These are phyloP conservation scores for Fragum fragum DNA, from an alignment of 2,888 invertebrate genomes.

Conservation along the genomic window DNA sequence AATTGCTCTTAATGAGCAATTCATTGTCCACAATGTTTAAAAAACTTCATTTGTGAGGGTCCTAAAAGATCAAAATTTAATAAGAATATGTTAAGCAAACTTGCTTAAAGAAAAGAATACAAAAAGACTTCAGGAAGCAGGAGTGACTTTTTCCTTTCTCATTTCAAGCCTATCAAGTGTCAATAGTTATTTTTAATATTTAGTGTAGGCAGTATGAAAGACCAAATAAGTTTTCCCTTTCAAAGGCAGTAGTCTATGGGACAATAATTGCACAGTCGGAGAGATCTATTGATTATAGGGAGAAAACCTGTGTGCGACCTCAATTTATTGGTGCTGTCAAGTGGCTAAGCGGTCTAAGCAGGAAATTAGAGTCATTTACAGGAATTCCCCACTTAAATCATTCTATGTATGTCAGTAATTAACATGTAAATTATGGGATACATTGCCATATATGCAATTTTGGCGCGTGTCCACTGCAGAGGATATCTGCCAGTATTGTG, in stretches of 20 bases:
- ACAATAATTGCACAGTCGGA: conserved; percentile 21
- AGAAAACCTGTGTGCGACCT: conserved; percentile 34
- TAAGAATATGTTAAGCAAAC: too few species aligned
- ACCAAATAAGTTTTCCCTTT: background rate
- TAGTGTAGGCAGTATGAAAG: background rate
- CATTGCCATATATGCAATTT: conserved; percentile 22
- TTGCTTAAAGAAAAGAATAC: too few species aligned
- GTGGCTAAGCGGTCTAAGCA: conserved; percentile 38
- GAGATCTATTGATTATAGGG: conserved; percentile 34
- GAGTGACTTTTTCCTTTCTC: too few species aligned
- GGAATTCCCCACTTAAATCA: conserved; percentile 26
- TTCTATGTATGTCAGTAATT: conserved; percentile 34
- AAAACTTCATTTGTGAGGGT: too few species aligned
- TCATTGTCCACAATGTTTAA: too few species aligned
- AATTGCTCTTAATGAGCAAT: too few species aligned
- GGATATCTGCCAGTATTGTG: background rate
- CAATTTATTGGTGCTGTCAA: conserved; percentile 45
- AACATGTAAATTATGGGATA: conserved; percentile 31
- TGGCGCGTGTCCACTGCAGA: conserved; percentile 10
- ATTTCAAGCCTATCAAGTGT: too few species aligned
- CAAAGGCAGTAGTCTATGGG: conserved; percentile 6
- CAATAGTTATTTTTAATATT: too few species aligned
- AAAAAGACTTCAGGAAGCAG: too few species aligned
- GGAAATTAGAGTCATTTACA: conserved; percentile 48
- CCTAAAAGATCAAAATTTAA: too few species aligned